Percentiles rank a stretch among this genome's conserved stretches.
phyloP scores from a whole-genome alignment of 2,888 invertebrate species.

The Anorthoa munda region DNA sequence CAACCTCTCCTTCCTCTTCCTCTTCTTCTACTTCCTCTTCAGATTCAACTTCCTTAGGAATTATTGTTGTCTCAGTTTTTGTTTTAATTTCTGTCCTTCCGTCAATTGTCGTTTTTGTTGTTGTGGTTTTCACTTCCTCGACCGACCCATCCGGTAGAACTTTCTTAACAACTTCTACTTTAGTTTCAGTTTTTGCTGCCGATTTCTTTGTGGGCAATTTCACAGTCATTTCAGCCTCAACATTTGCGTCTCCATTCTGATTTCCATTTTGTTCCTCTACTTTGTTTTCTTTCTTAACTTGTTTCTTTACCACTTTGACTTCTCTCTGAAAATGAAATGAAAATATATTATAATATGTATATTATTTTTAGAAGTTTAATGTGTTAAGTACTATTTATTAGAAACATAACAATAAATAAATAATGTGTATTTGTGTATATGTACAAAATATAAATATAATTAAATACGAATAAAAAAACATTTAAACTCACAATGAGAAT shows the following conservation, averaged over 20 bases:
- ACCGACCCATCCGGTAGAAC: slow-evolving; percentile 83
- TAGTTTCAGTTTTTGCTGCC: slow-evolving; percentile 86
- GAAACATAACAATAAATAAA: slow-evolving; percentile 43
- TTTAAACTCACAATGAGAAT: slow-evolving; percentile 76
- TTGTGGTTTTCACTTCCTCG: slow-evolving; percentile 87
- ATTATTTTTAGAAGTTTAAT: not conserved
- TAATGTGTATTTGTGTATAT: slow-evolving; percentile 38
- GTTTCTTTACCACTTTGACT: slow-evolving; percentile 81
- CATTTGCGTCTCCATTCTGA: slow-evolving; percentile 80
- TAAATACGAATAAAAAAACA: slow-evolving; percentile 53
- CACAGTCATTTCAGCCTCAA: slow-evolving; percentile 82
- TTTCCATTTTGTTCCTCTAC: slow-evolving; percentile 80
- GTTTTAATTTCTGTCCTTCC: slow-evolving; percentile 86
- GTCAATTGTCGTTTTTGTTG: slow-evolving; percentile 85
- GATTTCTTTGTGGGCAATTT: slow-evolving; percentile 85
- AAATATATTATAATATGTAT: slow-evolving; percentile 16
- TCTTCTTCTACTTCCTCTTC: slow-evolving; percentile 80
- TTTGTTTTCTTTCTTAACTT: slow-evolving; percentile 79
- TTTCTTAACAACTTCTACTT: slow-evolving; percentile 85
- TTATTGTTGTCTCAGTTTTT: slow-evolving; percentile 84
- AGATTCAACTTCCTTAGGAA: slow-evolving; percentile 82
- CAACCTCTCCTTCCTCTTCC: slow-evolving; percentile 72
- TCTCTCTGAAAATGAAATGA: slow-evolving; percentile 82
- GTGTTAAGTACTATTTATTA: slow-evolving; percentile 26
- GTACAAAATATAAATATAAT: slow-evolving; percentile 55